Percentiles rank a stretch among this genome's conserved stretches.
phyloP scores from a whole-genome alignment of 92 coral and sea anemone species.

The Galaxea fascicularis region DNA sequence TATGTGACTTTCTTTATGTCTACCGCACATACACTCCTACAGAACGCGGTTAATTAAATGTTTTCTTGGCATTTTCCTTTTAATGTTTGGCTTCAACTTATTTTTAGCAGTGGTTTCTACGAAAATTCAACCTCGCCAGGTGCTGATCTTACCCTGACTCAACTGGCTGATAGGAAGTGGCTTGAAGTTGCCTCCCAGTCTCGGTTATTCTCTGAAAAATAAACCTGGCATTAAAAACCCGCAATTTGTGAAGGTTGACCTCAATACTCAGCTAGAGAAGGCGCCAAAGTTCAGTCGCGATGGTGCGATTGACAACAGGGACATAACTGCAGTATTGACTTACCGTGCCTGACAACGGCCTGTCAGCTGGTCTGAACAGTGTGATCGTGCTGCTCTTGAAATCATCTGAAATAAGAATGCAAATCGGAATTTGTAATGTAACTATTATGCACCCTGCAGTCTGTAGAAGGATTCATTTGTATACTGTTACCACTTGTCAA shows the following conservation, averaged over 20 bases:
- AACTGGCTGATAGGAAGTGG: constrained; percentile 82
- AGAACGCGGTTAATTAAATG: background rate
- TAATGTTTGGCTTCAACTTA: background rate
- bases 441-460: background rate
- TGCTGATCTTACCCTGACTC: constrained; percentile 74
- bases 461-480: background rate
- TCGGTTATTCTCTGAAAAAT: constrained; percentile 78
- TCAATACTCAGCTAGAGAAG: background rate
- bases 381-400: constrained; percentile 89
- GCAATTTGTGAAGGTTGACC: background rate
- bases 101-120: too few species aligned
- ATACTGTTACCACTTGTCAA: constrained; percentile 72
- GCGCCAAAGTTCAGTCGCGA: background rate
- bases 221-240: background rate
- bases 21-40: background rate
- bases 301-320: too few species aligned
- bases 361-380: constrained; percentile 88
- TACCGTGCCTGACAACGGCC: constrained; percentile 92
- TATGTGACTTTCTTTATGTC: background rate
- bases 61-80: background rate
- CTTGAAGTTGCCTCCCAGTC: constrained; percentile 78
- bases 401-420: constrained; percentile 77
- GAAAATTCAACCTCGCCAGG: background rate
- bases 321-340: constrained; percentile 42
- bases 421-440: background rate